Percentiles rank a stretch among this genome's conserved stretches.
Conservation (phyloP, 2,113 vertebrate species). For the Melanerpes aurifrons region DNA sequence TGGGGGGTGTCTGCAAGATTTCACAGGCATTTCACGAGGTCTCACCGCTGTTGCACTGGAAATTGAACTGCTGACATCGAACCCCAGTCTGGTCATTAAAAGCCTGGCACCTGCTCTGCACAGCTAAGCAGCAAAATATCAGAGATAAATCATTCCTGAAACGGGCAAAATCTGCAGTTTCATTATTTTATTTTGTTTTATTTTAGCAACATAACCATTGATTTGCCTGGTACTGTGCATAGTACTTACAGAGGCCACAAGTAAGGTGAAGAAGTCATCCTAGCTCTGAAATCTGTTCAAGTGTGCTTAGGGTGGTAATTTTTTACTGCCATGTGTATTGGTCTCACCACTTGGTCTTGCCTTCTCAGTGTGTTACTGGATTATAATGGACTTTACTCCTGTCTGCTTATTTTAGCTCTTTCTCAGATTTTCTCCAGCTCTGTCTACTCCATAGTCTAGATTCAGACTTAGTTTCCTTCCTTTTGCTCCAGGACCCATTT, state of each 20-base stretch:
- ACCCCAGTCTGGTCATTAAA: background rate
- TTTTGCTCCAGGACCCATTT: background rate
- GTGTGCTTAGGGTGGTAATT: background rate
- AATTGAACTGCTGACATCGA: background rate
- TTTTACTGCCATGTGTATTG: too few species aligned
- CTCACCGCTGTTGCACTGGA: accelerated
- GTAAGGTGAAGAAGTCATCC: background rate
- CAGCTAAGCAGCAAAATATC: background rate
- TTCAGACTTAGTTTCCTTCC: background rate
- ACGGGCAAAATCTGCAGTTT: background rate
- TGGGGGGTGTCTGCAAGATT: accelerated
- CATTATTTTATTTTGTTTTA: too few species aligned
- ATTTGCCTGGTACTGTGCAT: accelerated
- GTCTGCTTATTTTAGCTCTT: background rate
- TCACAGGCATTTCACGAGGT: background rate
- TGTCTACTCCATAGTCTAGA: background rate
- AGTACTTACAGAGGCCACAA: background rate
- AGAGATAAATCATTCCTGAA: background rate
- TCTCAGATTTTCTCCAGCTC: background rate
- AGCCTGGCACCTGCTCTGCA: accelerated
- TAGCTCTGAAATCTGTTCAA: background rate
- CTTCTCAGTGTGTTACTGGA: background rate
- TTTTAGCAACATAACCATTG: accelerated
- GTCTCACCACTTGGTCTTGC: background rate
- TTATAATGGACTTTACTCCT: background rate